phyloP scores from a whole-genome alignment of 2,797 vertebrate genomes.

The Chromis chromis region DNA sequence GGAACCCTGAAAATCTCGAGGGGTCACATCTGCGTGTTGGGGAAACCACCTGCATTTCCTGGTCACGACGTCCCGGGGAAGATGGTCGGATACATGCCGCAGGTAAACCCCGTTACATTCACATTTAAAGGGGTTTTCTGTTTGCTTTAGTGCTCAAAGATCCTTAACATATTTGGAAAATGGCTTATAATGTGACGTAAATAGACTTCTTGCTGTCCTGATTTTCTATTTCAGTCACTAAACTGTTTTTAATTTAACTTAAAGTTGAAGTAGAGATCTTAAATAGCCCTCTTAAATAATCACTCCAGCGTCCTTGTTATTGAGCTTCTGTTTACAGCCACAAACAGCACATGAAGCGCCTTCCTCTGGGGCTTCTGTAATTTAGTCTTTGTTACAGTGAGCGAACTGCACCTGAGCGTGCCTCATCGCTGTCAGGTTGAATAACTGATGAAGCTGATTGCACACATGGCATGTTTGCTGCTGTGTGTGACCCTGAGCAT shows the following conservation, averaged over 20 bases:
- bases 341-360: background rate
- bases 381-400: constrained; percentile 14
- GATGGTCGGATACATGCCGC: constrained; percentile 89
- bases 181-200: too few species aligned
- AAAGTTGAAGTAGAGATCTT: too few species aligned
- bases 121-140: fast-evolving
- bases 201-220: too few species aligned
- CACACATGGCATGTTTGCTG: constrained; percentile 14
- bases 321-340: background rate
- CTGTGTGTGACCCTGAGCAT: constrained; percentile 33
- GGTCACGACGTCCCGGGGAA: constrained; percentile 85
- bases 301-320: background rate
- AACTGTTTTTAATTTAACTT: too few species aligned
- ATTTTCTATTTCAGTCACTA: too few species aligned
- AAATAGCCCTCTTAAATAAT: background rate
- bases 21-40: constrained; percentile 84
- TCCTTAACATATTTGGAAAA: too few species aligned
- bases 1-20: constrained; percentile 86
- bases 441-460: constrained; percentile 48
- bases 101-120: constrained; percentile 68
- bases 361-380: constrained; percentile 21
- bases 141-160: background rate
- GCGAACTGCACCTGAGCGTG: constrained; percentile 35
- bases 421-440: constrained; percentile 50
- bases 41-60: constrained; percentile 85